Conservation (phyloP, 2,888 invertebrate species). For the Meta bourneti region DNA sequence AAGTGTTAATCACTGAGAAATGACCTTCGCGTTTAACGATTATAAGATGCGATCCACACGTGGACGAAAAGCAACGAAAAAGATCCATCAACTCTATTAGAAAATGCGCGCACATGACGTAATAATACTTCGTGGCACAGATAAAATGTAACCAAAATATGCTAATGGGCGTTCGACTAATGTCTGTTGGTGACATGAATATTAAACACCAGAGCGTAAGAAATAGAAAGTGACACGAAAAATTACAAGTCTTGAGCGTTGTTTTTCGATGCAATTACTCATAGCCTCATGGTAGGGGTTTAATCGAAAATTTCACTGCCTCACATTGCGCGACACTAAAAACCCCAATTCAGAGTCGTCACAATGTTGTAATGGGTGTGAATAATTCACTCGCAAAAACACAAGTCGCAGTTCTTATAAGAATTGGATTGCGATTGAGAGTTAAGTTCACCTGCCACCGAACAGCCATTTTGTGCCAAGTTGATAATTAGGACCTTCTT, state of each 20-base stretch:
- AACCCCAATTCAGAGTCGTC: too few species aligned
- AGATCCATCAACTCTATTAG: not conserved
- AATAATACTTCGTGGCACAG: slow-evolving; percentile 29
- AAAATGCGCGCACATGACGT: slow-evolving; percentile 34
- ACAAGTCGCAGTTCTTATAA: not conserved
- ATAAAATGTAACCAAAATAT: slow-evolving; percentile 68
- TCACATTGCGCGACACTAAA: not conserved
- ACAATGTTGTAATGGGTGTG: too few species aligned
- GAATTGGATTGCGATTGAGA: not conserved
- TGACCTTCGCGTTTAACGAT: slow-evolving; percentile 39
- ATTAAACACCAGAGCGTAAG: slow-evolving; percentile 21
- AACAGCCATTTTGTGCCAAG: not conserved
- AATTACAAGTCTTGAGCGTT: slow-evolving; percentile 30
- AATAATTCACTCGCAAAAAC: too few species aligned
- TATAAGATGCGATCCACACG: slow-evolving; percentile 11
- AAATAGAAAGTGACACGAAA: slow-evolving; percentile 52
- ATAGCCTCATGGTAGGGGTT: slow-evolving; percentile 14
- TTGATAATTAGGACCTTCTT: not conserved
- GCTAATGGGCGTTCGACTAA: slow-evolving; percentile 49
- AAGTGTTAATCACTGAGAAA: slow-evolving; percentile 47
- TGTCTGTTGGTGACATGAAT: slow-evolving; percentile 31
- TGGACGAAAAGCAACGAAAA: slow-evolving; percentile 3
- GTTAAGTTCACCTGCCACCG: not conserved
- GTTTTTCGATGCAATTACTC: slow-evolving; percentile 33
- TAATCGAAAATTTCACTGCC: slow-evolving; percentile 2